A percentile compares a stretch with the other conserved stretches of the same genome.
Evolutionary conservation across 2,888 invertebrate genomes (phyloP).

Genomic region (Tetragonisca angustula): DNA sequence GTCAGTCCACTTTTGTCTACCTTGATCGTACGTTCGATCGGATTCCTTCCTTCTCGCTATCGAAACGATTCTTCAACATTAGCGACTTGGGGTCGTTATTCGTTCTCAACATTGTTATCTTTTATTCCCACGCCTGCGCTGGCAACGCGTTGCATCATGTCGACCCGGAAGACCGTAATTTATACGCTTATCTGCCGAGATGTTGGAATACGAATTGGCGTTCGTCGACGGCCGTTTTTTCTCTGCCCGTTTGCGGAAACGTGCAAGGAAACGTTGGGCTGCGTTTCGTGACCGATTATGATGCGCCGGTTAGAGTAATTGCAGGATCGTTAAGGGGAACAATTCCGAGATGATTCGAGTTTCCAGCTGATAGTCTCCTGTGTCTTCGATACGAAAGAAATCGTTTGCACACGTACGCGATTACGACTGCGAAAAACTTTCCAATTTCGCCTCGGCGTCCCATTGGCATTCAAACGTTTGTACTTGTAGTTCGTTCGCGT

Average conservation of each 20-base stretch:
- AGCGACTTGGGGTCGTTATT: neutral
- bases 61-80: conserved; percentile 28
- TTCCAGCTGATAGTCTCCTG: neutral
- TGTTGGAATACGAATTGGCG: conserved; percentile 29
- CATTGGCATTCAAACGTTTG: conserved; percentile 7
- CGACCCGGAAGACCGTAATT: conserved; percentile 52
- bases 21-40: neutral
- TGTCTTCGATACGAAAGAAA: neutral
- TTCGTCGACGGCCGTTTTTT: neutral
- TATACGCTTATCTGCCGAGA: conserved; percentile 41
- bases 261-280: neutral
- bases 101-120: conserved; percentile 50
- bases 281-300: conserved; percentile 10
- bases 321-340: neutral
- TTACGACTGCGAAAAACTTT: neutral
- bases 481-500: neutral
- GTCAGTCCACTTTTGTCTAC: neutral
- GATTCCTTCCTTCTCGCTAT: neutral
- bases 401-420: neutral
- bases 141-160: conserved; percentile 23
- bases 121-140: conserved; percentile 42
- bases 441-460: neutral
- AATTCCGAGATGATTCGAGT: neutral
- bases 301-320: neutral
- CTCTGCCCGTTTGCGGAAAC: neutral